These are phyloP conservation scores for Fringilla coelebs DNA, from an alignment of 2,797 vertebrate genomes.

Conservation along the genomic window DNA sequence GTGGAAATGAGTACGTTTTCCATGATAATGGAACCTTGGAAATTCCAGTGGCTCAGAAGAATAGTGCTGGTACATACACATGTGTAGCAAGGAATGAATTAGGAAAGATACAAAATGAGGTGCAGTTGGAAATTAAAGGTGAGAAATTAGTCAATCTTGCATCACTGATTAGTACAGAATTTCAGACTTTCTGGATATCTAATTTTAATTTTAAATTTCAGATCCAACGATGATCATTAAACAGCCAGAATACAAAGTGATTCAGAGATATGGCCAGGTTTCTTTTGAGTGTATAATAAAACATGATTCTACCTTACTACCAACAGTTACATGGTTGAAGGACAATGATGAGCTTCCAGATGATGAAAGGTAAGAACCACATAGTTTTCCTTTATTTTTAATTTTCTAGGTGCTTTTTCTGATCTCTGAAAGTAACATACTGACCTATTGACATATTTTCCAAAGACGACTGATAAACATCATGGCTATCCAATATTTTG, in stretches of 20 bases:
- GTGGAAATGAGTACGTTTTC: slow-evolving; percentile 83
- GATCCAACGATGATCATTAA: slow-evolving; percentile 93
- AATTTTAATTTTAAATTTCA: slow-evolving; percentile 72
- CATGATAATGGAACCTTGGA: slow-evolving; percentile 92
- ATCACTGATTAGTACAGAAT: neutral
- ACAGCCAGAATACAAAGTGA: slow-evolving; percentile 87
- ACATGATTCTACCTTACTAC: slow-evolving; percentile 86
- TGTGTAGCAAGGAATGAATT: slow-evolving; percentile 89
- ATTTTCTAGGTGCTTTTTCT: neutral
- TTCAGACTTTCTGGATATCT: slow-evolving; percentile 15
- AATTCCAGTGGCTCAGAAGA: slow-evolving; percentile 83
- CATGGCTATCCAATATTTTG: neutral
- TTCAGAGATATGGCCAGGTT: slow-evolving; percentile 84
- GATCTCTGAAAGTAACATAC: neutral
- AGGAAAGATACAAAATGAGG: slow-evolving; percentile 87
- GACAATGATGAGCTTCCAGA: slow-evolving; percentile 85
- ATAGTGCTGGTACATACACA: slow-evolving; percentile 86
- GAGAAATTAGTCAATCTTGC: slow-evolving; percentile 36
- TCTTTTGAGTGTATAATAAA: slow-evolving; percentile 93
- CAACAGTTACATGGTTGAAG: slow-evolving; percentile 88
- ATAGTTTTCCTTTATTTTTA: neutral
- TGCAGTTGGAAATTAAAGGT: slow-evolving; percentile 95
- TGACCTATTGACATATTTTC: neutral
- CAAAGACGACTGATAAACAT: neutral
- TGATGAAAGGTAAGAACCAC: slow-evolving; percentile 84